Conservation (phyloP, 2,888 invertebrate genomes). For the Lepas anatifera region DNA sequence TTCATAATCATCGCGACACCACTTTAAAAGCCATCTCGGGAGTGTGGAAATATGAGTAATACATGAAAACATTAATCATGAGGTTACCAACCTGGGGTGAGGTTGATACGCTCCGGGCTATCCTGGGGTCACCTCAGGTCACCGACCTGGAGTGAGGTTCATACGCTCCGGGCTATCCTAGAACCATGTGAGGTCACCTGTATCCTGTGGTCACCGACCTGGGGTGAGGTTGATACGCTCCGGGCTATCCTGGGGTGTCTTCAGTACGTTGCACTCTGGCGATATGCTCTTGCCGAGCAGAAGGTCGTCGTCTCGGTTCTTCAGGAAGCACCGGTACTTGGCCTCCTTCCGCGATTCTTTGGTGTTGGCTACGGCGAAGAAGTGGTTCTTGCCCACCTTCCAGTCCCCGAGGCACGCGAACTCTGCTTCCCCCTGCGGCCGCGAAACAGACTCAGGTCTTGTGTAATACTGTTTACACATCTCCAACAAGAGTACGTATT, state of each 20-base stretch:
- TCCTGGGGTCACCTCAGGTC: constrained; percentile 87
- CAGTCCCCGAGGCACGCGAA: constrained; percentile 89
- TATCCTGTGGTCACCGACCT: constrained; percentile 55
- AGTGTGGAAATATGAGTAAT: too few species aligned
- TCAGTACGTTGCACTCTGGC: constrained; percentile 81
- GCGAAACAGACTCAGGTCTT: too few species aligned
- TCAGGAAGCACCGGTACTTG: constrained; percentile 84
- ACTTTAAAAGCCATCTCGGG: too few species aligned
- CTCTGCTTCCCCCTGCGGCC: constrained; percentile 57
- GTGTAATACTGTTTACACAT: too few species aligned
- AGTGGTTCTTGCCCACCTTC: constrained; percentile 92
- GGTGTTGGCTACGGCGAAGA: constrained; percentile 92
- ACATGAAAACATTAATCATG: too few species aligned
- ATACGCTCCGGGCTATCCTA: constrained; percentile 87
- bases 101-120: constrained; percentile 74
- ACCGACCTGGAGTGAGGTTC: constrained; percentile 63
- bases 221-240: constrained; percentile 76
- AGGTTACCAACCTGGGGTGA: too few species aligned
- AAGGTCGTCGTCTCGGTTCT: constrained; percentile 85
- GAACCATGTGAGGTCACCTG: too few species aligned
- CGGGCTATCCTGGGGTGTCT: constrained; percentile 86
- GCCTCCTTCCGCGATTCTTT: constrained; percentile 92
- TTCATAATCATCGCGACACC: too few species aligned
- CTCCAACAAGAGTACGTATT: too few species aligned
- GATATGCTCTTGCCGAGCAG: constrained; percentile 87